These are phyloP conservation scores for Platysternon megacephalum DNA, from an alignment of 2,113 vertebrate genomes.

Conservation along the genomic window DNA sequence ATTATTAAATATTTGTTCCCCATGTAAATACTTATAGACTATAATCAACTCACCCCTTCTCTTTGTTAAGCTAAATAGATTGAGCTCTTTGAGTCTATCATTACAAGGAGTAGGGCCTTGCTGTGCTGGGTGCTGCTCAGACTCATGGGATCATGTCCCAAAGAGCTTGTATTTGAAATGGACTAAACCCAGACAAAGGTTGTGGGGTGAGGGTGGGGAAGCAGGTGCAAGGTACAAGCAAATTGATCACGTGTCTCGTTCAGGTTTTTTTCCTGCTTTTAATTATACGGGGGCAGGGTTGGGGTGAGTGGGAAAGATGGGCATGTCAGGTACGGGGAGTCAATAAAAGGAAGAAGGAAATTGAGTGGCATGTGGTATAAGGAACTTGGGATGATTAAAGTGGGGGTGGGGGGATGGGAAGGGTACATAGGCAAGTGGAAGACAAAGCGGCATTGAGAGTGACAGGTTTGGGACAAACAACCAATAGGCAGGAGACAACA, in stretches of 20 bases:
- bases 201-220: not conserved
- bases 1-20: not conserved
- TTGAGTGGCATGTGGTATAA: too few species aligned
- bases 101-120: not conserved
- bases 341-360: too few species aligned
- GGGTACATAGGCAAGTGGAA: not conserved
- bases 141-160: not conserved
- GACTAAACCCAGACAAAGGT: not conserved
- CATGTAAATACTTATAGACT: too few species aligned
- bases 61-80: too few species aligned
- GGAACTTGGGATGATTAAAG: not conserved
- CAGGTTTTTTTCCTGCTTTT: constrained; percentile 23
- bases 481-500: not conserved
- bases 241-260: not conserved
- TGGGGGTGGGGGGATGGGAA: not conserved
- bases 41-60: too few species aligned
- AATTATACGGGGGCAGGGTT: constrained; percentile 20
- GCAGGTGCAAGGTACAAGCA: not conserved
- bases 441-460: not conserved
- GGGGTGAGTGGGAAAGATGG: not conserved
- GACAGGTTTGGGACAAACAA: not conserved
- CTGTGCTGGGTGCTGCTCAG: not conserved
- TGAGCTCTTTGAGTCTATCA: too few species aligned
- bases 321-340: too few species aligned
- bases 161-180: not conserved